These are phyloP conservation scores for Lucilia cuprina DNA, from an alignment of 1,140 invertebrate species.

Conservation along the genomic window DNA sequence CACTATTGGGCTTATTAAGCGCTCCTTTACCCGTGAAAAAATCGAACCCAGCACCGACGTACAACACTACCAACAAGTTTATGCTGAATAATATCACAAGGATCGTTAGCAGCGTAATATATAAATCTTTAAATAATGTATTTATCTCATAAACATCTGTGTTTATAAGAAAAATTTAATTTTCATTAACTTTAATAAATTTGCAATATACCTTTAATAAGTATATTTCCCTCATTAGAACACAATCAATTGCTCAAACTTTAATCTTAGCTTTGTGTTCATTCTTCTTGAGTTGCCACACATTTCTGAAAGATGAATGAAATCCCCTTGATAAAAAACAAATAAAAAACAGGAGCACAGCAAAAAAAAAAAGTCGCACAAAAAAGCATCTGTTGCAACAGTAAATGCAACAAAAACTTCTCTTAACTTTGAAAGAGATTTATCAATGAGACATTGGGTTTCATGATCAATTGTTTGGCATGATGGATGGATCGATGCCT, in stretches of 20 bases:
- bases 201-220: not conserved
- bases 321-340: not conserved
- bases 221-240: not conserved
- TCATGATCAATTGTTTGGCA: slow-evolving; percentile 30
- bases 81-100: no score
- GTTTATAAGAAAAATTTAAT: no score
- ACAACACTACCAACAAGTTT: no score
- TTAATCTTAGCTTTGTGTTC: not conserved
- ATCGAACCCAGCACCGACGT: no score
- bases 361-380: not conserved
- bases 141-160: no score
- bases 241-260: not conserved
- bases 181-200: no score
- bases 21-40: no score
- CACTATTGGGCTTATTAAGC: no score
- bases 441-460: slow-evolving; percentile 28
- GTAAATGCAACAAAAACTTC: not conserved
- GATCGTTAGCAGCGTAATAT: no score
- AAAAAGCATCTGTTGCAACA: not conserved
- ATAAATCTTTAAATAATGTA: no score
- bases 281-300: not conserved
- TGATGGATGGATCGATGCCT: slow-evolving; percentile 13
- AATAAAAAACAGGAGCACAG: not conserved
- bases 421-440: slow-evolving; percentile 24
- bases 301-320: slow-evolving; percentile 24